phyloP scores from a whole-genome alignment of 2,888 invertebrate species.

The Arrhopalites spinosus region DNA sequence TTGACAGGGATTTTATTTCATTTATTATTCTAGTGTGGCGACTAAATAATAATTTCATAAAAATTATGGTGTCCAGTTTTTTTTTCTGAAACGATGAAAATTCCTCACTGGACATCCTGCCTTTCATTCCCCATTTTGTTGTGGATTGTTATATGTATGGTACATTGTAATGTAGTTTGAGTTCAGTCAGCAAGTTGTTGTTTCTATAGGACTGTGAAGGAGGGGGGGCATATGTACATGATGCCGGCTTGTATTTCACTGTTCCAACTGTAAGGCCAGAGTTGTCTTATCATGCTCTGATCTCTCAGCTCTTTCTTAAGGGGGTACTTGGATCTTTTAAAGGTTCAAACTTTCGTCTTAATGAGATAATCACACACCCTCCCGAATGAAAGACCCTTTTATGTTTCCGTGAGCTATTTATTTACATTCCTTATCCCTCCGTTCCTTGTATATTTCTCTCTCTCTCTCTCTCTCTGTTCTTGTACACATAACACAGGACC shows the following conservation, averaged over 20 bases:
- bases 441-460: not conserved
- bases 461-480: not conserved
- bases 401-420: conserved; percentile 39
- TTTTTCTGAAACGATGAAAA: not conserved
- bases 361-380: conserved; percentile 38
- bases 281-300: conserved; percentile 25
- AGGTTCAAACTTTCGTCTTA: conserved; percentile 29
- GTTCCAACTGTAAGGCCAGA: not conserved
- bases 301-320: conserved; percentile 28
- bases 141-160: not conserved
- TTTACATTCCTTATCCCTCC: conserved; percentile 34
- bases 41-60: conserved; percentile 17
- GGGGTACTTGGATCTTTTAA: conserved; percentile 32
- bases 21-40: conserved; percentile 12
- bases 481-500: not conserved
- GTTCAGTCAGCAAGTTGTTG: not conserved
- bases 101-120: not conserved
- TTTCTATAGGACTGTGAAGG: not conserved
- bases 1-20: not conserved
- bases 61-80: conserved; percentile 20
- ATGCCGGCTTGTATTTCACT: not conserved
- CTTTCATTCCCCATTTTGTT: not conserved
- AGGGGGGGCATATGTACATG: not conserved
- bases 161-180: not conserved
- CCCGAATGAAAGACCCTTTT: conserved; percentile 38